phyloP scores from a whole-genome alignment of 2,888 invertebrate species.

The Chrysomela aeneicollis region DNA sequence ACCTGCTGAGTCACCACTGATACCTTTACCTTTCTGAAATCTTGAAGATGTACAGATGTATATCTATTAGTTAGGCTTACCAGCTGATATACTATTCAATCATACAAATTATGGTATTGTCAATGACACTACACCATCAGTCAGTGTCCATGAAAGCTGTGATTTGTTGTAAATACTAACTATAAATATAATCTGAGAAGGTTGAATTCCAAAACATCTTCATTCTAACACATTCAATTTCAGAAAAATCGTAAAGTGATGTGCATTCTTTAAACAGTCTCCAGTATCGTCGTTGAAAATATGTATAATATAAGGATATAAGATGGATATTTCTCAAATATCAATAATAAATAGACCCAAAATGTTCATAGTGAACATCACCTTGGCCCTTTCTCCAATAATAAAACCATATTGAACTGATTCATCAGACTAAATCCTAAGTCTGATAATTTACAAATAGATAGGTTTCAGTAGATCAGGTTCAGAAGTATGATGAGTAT shows the following conservation, averaged over 20 bases:
- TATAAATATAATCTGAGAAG: neutral
- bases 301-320: neutral
- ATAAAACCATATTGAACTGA: slow-evolving; percentile 4
- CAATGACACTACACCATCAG: neutral
- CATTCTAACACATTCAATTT: neutral
- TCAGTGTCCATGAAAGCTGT: neutral
- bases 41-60: no score
- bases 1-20: neutral
- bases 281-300: slow-evolving; percentile 5
- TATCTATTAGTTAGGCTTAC: no score
- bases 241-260: neutral
- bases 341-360: neutral
- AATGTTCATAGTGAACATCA: neutral
- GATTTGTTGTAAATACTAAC: neutral
- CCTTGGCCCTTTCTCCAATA: neutral
- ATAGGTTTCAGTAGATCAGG: slow-evolving; percentile 24
- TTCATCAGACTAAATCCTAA: slow-evolving; percentile 17
- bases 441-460: slow-evolving; percentile 25
- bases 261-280: neutral
- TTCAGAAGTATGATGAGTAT: slow-evolving; percentile 26
- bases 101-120: neutral
- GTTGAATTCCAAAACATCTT: neutral
- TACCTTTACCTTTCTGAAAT: no score
- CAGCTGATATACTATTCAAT: no score
- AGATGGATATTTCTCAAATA: neutral